Percentiles rank a stretch among this genome's conserved stretches.
These are phyloP conservation scores for Brachyhypopomus gauderio DNA, from an alignment of 2,113 vertebrate species.

Conservation along the genomic window DNA sequence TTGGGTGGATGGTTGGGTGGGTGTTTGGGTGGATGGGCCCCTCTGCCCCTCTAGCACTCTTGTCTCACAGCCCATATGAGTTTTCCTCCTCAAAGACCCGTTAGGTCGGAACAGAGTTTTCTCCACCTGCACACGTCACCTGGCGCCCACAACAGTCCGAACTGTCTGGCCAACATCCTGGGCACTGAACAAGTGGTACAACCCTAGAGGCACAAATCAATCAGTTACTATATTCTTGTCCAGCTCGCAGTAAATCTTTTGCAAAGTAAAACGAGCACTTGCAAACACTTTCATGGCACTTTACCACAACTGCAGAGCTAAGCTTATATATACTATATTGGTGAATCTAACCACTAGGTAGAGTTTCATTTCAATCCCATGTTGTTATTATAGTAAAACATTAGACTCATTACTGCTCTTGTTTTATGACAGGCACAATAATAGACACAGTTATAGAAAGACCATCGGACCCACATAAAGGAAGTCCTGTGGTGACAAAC, in stretches of 20 bases:
- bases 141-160: conserved; percentile 17
- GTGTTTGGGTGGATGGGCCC: too few relatives aligned
- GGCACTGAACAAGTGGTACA: not conserved
- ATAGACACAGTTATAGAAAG: not conserved
- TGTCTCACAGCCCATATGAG: conserved; percentile 43
- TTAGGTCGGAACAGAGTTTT: conserved; percentile 46
- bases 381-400: not conserved
- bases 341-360: not conserved
- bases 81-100: conserved; percentile 52
- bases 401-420: too few relatives aligned
- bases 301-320: not conserved
- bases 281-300: not conserved
- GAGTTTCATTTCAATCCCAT: not conserved
- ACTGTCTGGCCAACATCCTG: conserved; percentile 26
- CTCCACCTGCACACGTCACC: conserved; percentile 43
- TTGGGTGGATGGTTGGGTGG: too few relatives aligned
- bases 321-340: not conserved
- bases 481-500: not conserved
- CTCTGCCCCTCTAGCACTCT: conserved; percentile 20
- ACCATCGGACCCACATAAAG: not conserved
- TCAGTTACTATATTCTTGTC: conserved; percentile 16
- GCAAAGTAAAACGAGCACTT: conserved; percentile 20
- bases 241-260: conserved; percentile 30
- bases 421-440: not conserved
- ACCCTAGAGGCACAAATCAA: conserved; percentile 19